A percentile compares a stretch with the other conserved stretches of the same genome.
Evolutionary conservation across 2,888 invertebrate species (phyloP).

Genomic region (Caenorhabditis sp.): DNA sequence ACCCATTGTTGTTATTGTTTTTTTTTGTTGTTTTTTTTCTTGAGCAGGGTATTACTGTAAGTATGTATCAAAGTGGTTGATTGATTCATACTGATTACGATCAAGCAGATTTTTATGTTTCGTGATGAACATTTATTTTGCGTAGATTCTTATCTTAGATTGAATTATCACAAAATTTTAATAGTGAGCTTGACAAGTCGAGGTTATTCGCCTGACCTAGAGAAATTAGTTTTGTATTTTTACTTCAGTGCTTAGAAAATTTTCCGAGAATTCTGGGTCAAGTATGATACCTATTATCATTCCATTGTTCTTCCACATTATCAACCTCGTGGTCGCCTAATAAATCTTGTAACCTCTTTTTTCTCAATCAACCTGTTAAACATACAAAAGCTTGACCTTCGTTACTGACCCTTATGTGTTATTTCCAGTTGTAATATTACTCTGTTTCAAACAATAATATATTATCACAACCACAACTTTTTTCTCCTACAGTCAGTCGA

Average conservation of each 20-base stretch:
- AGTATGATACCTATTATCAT: too few species aligned
- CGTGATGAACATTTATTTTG: background rate
- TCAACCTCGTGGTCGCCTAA: background rate
- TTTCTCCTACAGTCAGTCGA: constrained; percentile 1
- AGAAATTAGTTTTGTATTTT: too few species aligned
- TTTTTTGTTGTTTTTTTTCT: background rate
- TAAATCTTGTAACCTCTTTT: background rate
- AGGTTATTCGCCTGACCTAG: background rate
- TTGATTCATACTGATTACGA: background rate
- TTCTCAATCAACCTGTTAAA: background rate
- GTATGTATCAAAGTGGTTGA: too few species aligned
- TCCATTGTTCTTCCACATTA: background rate
- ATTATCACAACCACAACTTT: background rate
- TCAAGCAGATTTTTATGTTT: background rate
- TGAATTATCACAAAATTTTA: background rate
- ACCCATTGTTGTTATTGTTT: background rate
- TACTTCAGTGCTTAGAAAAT: too few species aligned
- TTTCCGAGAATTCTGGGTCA: too few species aligned
- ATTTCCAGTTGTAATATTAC: background rate
- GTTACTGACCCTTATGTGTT: background rate
- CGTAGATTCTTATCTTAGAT: background rate
- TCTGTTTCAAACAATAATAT: background rate
- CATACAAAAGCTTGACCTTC: constrained; percentile 1
- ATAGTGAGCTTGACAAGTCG: background rate
- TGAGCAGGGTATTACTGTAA: background rate